Evolutionary conservation across 1,140 invertebrate genomes (phyloP).

Genomic region (Oscheius sp.): DNA sequence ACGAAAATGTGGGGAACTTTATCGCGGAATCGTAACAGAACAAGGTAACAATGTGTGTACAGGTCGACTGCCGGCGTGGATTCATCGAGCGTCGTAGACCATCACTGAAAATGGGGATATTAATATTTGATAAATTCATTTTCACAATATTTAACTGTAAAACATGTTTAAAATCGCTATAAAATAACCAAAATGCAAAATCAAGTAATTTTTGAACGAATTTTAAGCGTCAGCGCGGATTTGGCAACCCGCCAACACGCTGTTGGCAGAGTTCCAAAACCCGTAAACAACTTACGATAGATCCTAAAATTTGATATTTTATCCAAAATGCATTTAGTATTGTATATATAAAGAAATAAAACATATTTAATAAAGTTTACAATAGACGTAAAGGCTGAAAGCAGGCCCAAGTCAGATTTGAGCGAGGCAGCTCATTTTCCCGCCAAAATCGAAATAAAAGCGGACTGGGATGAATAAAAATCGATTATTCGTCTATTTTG

Average conservation of each 20-base stretch:
- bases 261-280: background rate
- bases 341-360: background rate
- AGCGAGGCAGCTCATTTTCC: too few relatives aligned
- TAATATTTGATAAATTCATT: background rate
- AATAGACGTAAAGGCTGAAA: too few relatives aligned
- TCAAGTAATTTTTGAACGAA: background rate
- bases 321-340: too few relatives aligned
- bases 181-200: background rate
- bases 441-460: too few relatives aligned
- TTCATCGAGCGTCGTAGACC: slow-evolving; percentile 47
- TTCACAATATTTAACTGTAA: background rate
- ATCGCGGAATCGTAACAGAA: too few relatives aligned
- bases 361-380: background rate
- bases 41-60: too few relatives aligned
- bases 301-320: too few relatives aligned
- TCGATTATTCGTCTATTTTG: background rate
- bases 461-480: too few relatives aligned
- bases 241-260: background rate
- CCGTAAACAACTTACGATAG: too few relatives aligned
- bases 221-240: background rate
- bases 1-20: too few relatives aligned
- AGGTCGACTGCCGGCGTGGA: too few relatives aligned
- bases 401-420: too few relatives aligned
- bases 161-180: background rate
- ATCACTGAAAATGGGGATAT: slow-evolving; percentile 35